Conservation (phyloP, 2,888 invertebrate species). For the Acanthococcus lagerstroemiae region DNA sequence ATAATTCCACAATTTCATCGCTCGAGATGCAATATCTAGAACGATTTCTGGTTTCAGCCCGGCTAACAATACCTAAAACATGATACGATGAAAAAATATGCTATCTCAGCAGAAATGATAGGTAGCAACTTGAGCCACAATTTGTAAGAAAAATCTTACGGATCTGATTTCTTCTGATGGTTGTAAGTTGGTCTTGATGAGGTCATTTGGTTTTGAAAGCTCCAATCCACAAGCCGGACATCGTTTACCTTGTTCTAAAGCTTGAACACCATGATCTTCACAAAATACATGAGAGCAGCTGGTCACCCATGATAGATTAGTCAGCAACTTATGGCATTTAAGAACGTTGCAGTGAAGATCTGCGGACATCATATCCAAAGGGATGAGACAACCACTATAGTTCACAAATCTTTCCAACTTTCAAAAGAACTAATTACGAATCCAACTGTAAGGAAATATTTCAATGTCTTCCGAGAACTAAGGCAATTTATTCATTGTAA, state of each 20-base stretch:
- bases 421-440: too few species aligned
- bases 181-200: conserved; percentile 42
- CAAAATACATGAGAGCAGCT: conserved; percentile 36
- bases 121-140: conserved; percentile 4
- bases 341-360: conserved; percentile 34
- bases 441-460: too few species aligned
- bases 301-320: conserved; percentile 34
- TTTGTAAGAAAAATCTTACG: conserved; percentile 8
- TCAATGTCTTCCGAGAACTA: too few species aligned
- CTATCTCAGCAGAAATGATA: neutral
- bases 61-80: conserved; percentile 41
- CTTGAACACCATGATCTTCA: conserved; percentile 32
- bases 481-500: too few species aligned
- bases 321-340: conserved; percentile 33
- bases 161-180: conserved; percentile 44
- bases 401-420: too few species aligned
- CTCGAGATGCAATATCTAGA: conserved; percentile 42
- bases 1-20: conserved; percentile 44
- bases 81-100: neutral
- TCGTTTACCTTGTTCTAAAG: conserved; percentile 14
- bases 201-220: conserved; percentile 41
- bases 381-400: too few species aligned
- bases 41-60: conserved; percentile 44
- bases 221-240: conserved; percentile 39
- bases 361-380: conserved; percentile 29